A percentile compares a stretch with the other conserved stretches of the same genome.
Evolutionary conservation across 2,888 invertebrate species (phyloP).

Genomic region (Hydrotaea diabolus): DNA sequence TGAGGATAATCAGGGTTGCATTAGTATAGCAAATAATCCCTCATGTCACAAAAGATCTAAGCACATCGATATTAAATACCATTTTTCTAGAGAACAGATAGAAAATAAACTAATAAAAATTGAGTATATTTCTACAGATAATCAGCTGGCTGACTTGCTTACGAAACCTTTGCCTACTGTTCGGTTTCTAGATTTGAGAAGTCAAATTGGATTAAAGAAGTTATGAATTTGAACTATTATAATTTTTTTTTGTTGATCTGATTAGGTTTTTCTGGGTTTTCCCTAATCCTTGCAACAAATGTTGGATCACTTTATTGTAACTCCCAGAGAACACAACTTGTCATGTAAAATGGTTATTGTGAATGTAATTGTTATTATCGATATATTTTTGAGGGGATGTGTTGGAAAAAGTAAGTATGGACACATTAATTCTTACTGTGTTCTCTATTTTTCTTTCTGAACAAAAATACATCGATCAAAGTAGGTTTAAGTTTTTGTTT

Average conservation of each 20-base stretch:
- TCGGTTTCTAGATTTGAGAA: not conserved
- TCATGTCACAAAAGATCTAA: not conserved
- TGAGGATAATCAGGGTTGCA: not conserved
- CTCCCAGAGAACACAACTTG: not conserved
- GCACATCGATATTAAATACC: not conserved
- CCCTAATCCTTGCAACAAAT: not conserved
- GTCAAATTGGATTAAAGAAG: not conserved
- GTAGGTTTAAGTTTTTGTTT: too few relatives aligned
- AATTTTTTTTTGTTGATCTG: not conserved
- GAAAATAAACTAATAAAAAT: not conserved
- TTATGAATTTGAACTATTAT: not conserved
- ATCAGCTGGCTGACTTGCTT: not conserved
- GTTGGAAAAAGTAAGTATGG: too few relatives aligned
- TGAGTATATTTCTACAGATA: not conserved
- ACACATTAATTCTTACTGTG: too few relatives aligned
- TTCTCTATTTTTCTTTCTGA: too few relatives aligned
- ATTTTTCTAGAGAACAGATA: not conserved
- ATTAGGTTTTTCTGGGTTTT: not conserved
- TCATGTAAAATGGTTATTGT: too few relatives aligned
- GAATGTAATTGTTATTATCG: too few relatives aligned
- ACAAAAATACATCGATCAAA: too few relatives aligned
- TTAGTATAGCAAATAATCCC: not conserved
- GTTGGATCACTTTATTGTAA: not conserved
- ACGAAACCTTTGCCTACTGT: not conserved
- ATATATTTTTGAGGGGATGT: too few relatives aligned